A percentile compares a stretch with the other conserved stretches of the same genome.
Conservation (phyloP, 2,113 vertebrate genomes). For the Rynchops niger region DNA sequence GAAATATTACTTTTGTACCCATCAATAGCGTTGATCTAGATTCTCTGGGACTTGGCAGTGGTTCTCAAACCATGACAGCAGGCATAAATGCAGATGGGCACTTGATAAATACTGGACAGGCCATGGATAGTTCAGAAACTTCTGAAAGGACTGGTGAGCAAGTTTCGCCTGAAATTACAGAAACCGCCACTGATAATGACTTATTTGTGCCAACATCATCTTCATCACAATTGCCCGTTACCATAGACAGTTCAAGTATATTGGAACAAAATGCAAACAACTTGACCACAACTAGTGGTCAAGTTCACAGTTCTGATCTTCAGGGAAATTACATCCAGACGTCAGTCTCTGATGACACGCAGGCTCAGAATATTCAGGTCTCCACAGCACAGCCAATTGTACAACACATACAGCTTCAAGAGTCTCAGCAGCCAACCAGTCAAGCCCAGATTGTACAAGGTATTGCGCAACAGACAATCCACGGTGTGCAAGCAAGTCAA, state of each 20-base stretch:
- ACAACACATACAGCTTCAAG: conserved; percentile 92
- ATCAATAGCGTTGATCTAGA: conserved; percentile 98
- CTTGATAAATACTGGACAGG: conserved; percentile 90
- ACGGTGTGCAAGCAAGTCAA: conserved; percentile 83
- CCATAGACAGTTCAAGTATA: conserved; percentile 87
- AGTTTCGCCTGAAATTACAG: conserved; percentile 89
- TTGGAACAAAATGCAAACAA: conserved; percentile 87
- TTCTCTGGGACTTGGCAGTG: conserved; percentile 92
- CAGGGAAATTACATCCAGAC: conserved; percentile 90
- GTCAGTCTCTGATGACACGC: conserved; percentile 84
- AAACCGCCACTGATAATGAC: conserved; percentile 88
- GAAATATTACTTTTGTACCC: conserved; percentile 99
- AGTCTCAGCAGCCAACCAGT: conserved; percentile 87
- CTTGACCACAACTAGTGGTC: conserved; percentile 81
- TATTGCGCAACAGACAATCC: conserved; percentile 87
- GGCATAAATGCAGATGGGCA: conserved; percentile 96
- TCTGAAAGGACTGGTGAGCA: conserved; percentile 89
- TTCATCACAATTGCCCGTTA: conserved; percentile 89
- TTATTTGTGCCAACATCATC: conserved; percentile 96
- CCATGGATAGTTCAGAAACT: conserved; percentile 86
- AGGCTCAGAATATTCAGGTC: conserved; percentile 89
- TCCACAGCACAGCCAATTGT: conserved; percentile 88
- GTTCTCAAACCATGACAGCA: conserved; percentile 96
- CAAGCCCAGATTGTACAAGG: conserved; percentile 92
- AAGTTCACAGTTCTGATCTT: conserved; percentile 86